Evolutionary conservation across 2,888 invertebrate genomes (phyloP).

Genomic region (Heliconius ismenius): DNA sequence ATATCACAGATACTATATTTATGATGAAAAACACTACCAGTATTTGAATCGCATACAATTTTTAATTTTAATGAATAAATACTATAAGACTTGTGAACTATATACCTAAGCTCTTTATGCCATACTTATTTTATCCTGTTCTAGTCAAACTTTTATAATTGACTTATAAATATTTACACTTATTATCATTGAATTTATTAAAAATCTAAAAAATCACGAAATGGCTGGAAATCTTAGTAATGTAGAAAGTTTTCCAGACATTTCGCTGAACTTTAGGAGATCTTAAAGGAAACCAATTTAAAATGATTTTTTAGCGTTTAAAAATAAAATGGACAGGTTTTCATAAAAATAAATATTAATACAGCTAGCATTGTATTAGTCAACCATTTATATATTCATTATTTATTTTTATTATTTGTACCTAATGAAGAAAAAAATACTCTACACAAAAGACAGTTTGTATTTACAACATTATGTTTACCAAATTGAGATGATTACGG

Average conservation of each 20-base stretch:
- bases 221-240: too few relatives aligned
- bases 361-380: neutral
- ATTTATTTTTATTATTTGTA: neutral
- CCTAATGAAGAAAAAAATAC: neutral
- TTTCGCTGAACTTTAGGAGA: neutral
- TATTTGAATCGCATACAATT: slow-evolving; percentile 39
- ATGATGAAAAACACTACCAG: slow-evolving; percentile 19
- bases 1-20: slow-evolving; percentile 20
- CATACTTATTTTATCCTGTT: slow-evolving; percentile 50
- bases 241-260: too few relatives aligned
- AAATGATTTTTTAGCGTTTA: neutral
- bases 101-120: slow-evolving; percentile 26
- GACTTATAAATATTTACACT: too few relatives aligned
- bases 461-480: neutral
- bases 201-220: neutral
- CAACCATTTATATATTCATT: neutral
- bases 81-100: slow-evolving; percentile 50
- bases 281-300: neutral
- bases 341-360: neutral
- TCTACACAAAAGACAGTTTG: slow-evolving; percentile 13
- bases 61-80: slow-evolving; percentile 40
- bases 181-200: neutral
- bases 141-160: slow-evolving; percentile 67
- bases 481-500: slow-evolving; percentile 35
- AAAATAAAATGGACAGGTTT: neutral